Evolutionary conservation across 2,797 vertebrate species (phyloP), one percentile per base, ranked within the genome.

Genomic region (Melanitta fusca): DNA sequence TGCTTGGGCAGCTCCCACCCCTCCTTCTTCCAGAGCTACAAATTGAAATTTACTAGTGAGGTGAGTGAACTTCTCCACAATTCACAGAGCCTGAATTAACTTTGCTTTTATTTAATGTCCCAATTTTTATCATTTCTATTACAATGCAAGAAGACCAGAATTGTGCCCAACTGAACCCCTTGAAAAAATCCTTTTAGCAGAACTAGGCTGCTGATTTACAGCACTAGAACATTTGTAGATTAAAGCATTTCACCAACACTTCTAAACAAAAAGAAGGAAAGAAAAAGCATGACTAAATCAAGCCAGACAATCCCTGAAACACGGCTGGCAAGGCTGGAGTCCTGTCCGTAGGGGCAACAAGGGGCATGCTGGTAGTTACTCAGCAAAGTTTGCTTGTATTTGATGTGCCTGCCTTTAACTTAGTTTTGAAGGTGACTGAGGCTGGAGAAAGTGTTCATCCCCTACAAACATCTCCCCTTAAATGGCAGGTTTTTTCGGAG

Each of bases 401-500:
- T 0, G 0, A n/a, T 68, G 70, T 21, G 30, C 39, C 60, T 85
- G 88, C 61, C 45, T 91, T 68, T 84, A 34, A 68, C 54, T 78
- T 91, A 77, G 56, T 66, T 94, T 58, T 92, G 74, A 93, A 79
- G 53, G 66, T 62, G 85, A 83, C 4, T 41, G 77, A 91, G 11
- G 27, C 81, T 82, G 47, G 70, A 91, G 70, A 88, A 94, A 88
- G 60, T 65, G 90, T 91, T 96, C 82, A 64, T 91, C 84, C 89
- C 80, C 91, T 77, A 61, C 34, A 78, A 96, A 85, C 9, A 13
- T 45, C 64, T 77, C 30, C 53, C 53, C 51, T 93, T 78, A 73
- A 53, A 73, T 17, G 57, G 38, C 64, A 84, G 68, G n/a, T 74
- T 80, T 77, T 80, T 91, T 75, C 78, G 80, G 90, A 85, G 80